Conservation (phyloP, 2,888 invertebrate species). For the Tetanocera ferruginea region DNA sequence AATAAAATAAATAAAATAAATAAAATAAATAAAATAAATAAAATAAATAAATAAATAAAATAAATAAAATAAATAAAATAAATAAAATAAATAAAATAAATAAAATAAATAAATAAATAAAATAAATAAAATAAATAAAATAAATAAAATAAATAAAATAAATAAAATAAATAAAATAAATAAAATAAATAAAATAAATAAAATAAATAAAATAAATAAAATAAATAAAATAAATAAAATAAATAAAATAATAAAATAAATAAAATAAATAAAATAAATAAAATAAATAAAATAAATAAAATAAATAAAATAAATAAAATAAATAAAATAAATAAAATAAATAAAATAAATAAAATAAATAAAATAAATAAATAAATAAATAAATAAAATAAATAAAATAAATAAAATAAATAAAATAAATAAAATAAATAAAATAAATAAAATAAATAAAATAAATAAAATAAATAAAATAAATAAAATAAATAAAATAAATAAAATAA, state of each 20-base stretch:
- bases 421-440: neutral
- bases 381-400: neutral
- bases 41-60: neutral
- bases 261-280: neutral
- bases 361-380: neutral
- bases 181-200: neutral
- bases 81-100: neutral
- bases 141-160: neutral
- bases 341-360: neutral
- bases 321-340: neutral
- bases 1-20: neutral
- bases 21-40: neutral
- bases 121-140: neutral
- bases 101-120: neutral
- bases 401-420: neutral
- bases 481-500: neutral
- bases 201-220: neutral
- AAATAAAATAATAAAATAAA: neutral
- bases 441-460: neutral
- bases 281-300: neutral
- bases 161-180: neutral
- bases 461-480: neutral
- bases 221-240: neutral
- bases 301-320: neutral
- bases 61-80: neutral